phyloP scores from a whole-genome alignment of 2,888 invertebrate species.

The Ennomos quercinarius region DNA sequence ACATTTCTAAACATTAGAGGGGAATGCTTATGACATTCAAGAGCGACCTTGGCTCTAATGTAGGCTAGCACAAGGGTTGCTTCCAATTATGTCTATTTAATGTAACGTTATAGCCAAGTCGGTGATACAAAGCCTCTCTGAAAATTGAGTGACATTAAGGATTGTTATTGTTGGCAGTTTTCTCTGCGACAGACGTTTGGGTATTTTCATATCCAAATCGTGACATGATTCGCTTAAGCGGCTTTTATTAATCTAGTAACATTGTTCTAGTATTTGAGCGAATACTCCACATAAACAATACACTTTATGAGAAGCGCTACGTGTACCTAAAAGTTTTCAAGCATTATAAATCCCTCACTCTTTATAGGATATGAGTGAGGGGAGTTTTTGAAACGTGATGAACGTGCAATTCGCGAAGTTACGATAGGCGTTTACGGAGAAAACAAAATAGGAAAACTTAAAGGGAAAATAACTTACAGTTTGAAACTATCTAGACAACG shows the following conservation, averaged over 20 bases:
- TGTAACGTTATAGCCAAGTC: conserved; percentile 51
- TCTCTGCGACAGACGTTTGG: conserved; percentile 32
- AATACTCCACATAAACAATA: conserved; percentile 17
- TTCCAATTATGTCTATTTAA: conserved; percentile 62
- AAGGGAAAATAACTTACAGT: conserved; percentile 62
- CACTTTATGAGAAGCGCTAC: conserved; percentile 18
- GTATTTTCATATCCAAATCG: conserved; percentile 33
- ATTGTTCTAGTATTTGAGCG: conserved; percentile 20
- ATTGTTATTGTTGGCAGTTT: conserved; percentile 52
- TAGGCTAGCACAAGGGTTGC: conserved; percentile 67
- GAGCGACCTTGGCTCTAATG: conserved; percentile 76
- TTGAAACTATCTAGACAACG: conserved; percentile 72
- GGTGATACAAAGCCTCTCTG: conserved; percentile 50
- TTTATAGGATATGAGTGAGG: conserved; percentile 22
- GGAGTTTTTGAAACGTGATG: conserved; percentile 38
- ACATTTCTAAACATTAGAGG: conserved; percentile 81
- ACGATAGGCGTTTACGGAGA: conserved; percentile 51
- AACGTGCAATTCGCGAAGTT: conserved; percentile 49
- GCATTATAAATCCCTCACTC: conserved; percentile 25
- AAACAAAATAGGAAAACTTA: conserved; percentile 60
- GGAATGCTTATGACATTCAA: conserved; percentile 81
- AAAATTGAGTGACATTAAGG: conserved; percentile 58
- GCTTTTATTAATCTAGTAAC: conserved; percentile 19
- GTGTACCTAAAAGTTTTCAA: conserved; percentile 19
- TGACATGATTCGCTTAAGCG: conserved; percentile 22